Percentiles rank a stretch among this genome's conserved stretches.
These are phyloP conservation scores for Dromiciops gliroides DNA, from an alignment of 2,113 vertebrate species.

Conservation along the genomic window DNA sequence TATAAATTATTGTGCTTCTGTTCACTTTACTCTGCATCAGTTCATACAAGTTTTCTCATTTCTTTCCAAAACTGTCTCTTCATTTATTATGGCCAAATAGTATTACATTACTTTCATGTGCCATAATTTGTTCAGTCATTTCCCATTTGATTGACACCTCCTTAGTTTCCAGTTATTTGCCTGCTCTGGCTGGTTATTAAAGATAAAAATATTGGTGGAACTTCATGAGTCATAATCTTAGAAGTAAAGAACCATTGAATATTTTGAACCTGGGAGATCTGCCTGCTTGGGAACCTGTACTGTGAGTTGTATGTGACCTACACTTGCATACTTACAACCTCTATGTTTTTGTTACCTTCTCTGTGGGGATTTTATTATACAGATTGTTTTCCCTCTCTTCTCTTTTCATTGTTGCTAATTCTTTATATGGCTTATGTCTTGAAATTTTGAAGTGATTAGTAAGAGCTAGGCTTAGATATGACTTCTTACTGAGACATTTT, in stretches of 20 bases:
- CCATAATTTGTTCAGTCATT: neutral
- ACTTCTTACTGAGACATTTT: too few relatives aligned
- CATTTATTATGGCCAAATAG: neutral
- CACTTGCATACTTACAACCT: neutral
- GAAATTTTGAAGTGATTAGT: neutral
- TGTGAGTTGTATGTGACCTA: too few relatives aligned
- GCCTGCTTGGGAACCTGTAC: neutral
- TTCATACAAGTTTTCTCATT: neutral
- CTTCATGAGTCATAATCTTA: neutral
- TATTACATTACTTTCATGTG: neutral
- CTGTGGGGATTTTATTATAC: neutral
- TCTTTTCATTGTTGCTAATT: neutral
- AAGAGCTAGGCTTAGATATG: too few relatives aligned
- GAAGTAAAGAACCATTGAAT: neutral
- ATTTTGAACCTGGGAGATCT: neutral
- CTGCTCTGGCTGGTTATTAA: neutral
- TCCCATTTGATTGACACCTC: neutral
- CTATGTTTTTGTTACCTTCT: neutral
- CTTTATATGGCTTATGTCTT: neutral
- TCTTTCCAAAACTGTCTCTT: neutral
- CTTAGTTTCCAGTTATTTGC: neutral
- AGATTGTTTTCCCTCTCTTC: neutral
- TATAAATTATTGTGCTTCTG: neutral
- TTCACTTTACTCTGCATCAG: neutral
- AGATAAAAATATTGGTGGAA: neutral